Evolutionary conservation across 2,888 invertebrate species (phyloP).

Genomic region (Sepioteuthis lessoniana): DNA sequence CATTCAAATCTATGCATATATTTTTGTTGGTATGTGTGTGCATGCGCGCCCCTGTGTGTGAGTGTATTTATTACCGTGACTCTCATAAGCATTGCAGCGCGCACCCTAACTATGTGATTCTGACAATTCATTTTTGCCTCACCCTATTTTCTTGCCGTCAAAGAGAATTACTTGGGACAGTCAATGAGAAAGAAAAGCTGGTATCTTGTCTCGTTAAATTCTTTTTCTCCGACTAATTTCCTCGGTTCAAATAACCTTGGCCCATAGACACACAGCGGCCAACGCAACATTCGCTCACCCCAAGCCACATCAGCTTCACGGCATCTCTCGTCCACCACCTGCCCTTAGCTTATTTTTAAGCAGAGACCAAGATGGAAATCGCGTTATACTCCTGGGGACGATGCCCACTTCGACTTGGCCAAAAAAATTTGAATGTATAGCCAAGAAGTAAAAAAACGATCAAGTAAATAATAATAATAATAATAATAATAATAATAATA

Average conservation of each 20-base stretch:
- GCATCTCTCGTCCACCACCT: neutral
- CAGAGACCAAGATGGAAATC: neutral
- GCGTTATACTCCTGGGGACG: neutral
- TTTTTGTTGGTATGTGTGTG: no score
- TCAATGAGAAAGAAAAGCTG: constrained; percentile 19
- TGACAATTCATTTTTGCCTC: constrained; percentile 1
- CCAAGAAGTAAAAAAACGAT: neutral
- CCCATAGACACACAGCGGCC: constrained; percentile 16
- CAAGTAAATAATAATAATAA: neutral
- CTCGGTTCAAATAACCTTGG: constrained; percentile 17
- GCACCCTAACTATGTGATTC: neutral
- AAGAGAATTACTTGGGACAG: constrained; percentile 17
- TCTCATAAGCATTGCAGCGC: neutral
- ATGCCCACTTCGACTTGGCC: neutral
- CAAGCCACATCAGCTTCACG: neutral
- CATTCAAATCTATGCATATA: no score
- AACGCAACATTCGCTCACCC: neutral
- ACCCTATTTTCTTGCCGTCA: neutral
- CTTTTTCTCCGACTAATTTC: neutral
- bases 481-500: neutral
- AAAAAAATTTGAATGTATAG: neutral
- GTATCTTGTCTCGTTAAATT: constrained; percentile 25
- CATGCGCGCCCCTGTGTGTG: neutral
- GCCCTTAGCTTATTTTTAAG: neutral
- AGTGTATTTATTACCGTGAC: neutral